Evolutionary conservation across 1,140 invertebrate species (phyloP).

Genomic region (Mycetomoellerius zeteki): DNA sequence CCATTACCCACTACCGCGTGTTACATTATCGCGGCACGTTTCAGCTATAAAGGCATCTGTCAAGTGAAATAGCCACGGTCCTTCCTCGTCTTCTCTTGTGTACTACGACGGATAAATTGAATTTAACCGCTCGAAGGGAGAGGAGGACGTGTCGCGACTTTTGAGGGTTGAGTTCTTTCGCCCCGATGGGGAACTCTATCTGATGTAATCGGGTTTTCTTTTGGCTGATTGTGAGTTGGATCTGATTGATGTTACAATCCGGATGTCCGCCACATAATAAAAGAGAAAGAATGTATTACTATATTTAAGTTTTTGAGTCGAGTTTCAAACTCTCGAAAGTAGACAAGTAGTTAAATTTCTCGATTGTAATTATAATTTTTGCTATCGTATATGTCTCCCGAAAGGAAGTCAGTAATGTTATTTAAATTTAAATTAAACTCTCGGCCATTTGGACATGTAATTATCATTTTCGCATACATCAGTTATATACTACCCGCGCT

Average conservation of each 20-base stretch:
- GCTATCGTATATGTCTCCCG: not conserved
- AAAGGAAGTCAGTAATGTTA: not conserved
- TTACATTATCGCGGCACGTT: conserved; percentile 80
- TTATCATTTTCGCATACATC: not conserved
- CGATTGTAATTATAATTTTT: conserved; percentile 17
- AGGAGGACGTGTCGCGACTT: conserved; percentile 68
- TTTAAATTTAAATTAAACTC: conserved; percentile 16
- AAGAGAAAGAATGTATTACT: not conserved
- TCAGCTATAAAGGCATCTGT: conserved; percentile 77
- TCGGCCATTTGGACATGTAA: not conserved
- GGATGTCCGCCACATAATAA: not conserved
- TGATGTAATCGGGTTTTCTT: conserved; percentile 27
- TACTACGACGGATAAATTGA: conserved; percentile 72
- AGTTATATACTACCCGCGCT: not conserved
- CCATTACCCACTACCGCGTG: conserved; percentile 75
- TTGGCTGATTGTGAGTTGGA: not conserved
- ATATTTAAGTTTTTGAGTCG: not conserved
- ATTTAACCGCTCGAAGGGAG: conserved; percentile 70
- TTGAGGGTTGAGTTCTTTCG: conserved; percentile 47
- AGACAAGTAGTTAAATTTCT: conserved; percentile 17
- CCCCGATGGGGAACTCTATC: not conserved
- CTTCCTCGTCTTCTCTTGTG: conserved; percentile 62
- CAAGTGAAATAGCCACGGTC: conserved; percentile 76
- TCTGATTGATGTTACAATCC: conserved; percentile 50
- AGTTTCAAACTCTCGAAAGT: not conserved